Conservation (phyloP, 1,140 invertebrate species). For the Drosophila baimaii region DNA sequence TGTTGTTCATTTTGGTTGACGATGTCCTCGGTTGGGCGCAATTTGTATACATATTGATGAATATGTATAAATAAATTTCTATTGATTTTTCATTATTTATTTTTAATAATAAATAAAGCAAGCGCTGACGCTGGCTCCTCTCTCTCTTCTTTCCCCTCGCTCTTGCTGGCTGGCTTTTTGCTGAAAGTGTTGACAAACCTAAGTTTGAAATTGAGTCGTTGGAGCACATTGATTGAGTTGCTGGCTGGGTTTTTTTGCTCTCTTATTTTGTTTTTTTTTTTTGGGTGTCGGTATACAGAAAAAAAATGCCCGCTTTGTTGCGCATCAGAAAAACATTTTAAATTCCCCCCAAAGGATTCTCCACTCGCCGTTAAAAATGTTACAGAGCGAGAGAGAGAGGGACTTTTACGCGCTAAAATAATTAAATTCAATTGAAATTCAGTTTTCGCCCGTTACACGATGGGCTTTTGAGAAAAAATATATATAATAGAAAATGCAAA, state of each 20-base stretch:
- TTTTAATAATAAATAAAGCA: slow-evolving; percentile 64
- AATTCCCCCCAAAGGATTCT: slow-evolving; percentile 9
- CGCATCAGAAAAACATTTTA: slow-evolving; percentile 26
- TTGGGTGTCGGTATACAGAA: slow-evolving; percentile 7
- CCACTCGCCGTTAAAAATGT: slow-evolving; percentile 8
- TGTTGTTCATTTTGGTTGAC: slow-evolving; percentile 51
- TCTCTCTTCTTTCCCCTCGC: not conserved
- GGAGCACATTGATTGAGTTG: slow-evolving; percentile 45
- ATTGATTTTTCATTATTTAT: slow-evolving; percentile 68
- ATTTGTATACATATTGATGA: slow-evolving; percentile 57
- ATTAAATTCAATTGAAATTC: slow-evolving; percentile 50
- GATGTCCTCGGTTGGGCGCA: slow-evolving; percentile 34
- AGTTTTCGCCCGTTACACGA: slow-evolving; percentile 16
- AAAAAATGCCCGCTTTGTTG: slow-evolving; percentile 36
- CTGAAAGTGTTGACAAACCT: slow-evolving; percentile 42
- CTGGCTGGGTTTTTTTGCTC: slow-evolving; percentile 4
- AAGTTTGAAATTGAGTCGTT: slow-evolving; percentile 41
- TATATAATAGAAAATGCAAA: slow-evolving; percentile 39
- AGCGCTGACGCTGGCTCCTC: not conserved
- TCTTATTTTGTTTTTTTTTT: slow-evolving; percentile 4
- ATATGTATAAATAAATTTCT: slow-evolving; percentile 66
- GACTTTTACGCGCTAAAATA: slow-evolving; percentile 20
- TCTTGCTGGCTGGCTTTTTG: slow-evolving; percentile 4
- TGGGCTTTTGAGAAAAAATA: slow-evolving; percentile 15
- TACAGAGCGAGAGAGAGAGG: slow-evolving; percentile 5